Base-by-base conservation (phyloP, 2,797 vertebrate genomes). In the Tarsius wallacei region DNA sequence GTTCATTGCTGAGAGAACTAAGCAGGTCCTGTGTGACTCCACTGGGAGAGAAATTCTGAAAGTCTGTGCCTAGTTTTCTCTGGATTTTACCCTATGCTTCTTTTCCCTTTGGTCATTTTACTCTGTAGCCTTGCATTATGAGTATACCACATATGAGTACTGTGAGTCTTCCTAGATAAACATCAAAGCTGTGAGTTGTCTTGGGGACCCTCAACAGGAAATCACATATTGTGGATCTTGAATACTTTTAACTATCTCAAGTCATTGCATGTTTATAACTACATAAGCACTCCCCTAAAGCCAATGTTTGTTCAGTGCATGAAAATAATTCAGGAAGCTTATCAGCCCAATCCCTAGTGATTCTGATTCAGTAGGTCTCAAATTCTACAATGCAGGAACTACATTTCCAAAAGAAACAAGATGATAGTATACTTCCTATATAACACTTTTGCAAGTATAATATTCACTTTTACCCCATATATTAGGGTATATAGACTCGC, bases 301-400 rank as follows among this genome's bases (percentile, higher is more conserved):
- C 22, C 61, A 87, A 4, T 74, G 66, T 31, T 91, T 82, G 80
- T 61, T 87, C 47, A 92, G 1, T 77, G 15, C 19, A 57, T 86
- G 73, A 73, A 88, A 86, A 92, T 31, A 36, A 95, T 57, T 83
- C 4, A 82, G 2, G 22, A 87, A 87, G 70, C 16, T 36, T 68
- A 88, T 16, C 91, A 33, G 28, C 5, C 55, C 76, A 42, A 66
- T 90, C 28, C 36, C 47, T 78, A 89, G 10, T 59, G 57, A 86
- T 51, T 76, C 73, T 81, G 31, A 88, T 81, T 93, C 81, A 63
- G 16, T 64, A 88, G 47, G 26, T 93, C 53, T 91, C 57, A 89
- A 66, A 73, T 92, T 92, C 85, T 83, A 95, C 14, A 86, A 70
- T 14, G 17, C n/a, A 91, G 90, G 10, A 82, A 92, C 5, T n/a